Evolutionary conservation across 2,888 invertebrate genomes (phyloP), one percentile per base, ranked within the genome.

Genomic region (Leistus spinibarbis): DNA sequence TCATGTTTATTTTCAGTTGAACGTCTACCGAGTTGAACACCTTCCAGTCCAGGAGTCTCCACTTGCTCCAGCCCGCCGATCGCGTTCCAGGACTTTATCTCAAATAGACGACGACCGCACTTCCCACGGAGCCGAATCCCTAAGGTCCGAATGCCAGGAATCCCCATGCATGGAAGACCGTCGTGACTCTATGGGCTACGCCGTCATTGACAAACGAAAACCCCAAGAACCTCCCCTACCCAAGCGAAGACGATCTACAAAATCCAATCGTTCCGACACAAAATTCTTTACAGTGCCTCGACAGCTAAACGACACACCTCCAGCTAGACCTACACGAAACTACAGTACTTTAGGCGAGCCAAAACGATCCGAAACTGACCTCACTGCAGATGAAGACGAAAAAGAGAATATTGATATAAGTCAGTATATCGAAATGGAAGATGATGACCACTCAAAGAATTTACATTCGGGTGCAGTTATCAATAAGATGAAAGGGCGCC

Each of bases 401-500:
- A 82, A 84, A 72, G 83, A 84, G 73, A 82, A 81, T 63, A 77
- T 83, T 17, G 88, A 89, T 80, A 82, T 87, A 10, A 88, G 88
- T 1, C 90, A 90, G 68, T 91, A 91, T 79, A 88, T 89, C 57
- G 91, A 91, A 84, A 89, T 90, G 69, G 89, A 89, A 69, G 88
- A 88, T 77, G 87, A 88, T 74, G 90, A 90, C 27, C 82, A 81
- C 62, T 86, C 77, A 88, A 90, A 90, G 80, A 89, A 91, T 81
- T 85, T 95, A 64, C 90, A 92, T 77, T 93, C 93, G 19, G 94
- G 93, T 7, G 92, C 92, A 77, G 88, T 94, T 60, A 88, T 95
- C 1, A 92, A 90, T 80, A 94, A 92, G 86, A 95, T 96, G 92
- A 93, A 94, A 85, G 92, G 92, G 79, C 88, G 96, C 77, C 96